Base-by-base conservation (phyloP, 2,888 invertebrate genomes). In the Megamerina dolium region DNA sequence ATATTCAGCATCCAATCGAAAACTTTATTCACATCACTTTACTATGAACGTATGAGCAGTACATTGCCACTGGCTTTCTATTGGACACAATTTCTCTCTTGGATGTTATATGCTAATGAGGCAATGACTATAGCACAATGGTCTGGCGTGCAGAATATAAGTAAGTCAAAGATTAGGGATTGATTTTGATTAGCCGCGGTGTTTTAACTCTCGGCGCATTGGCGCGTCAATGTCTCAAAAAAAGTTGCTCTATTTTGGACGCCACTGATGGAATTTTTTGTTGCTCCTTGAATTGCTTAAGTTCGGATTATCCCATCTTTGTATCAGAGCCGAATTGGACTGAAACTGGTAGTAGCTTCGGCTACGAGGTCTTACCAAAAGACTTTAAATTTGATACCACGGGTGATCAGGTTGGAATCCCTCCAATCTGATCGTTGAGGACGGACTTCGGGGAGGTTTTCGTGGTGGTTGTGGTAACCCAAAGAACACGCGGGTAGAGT, bases 81-180 rank as follows among this genome's bases (percentile, higher is more conserved):
- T 14, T 91, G 89, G 88, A 77, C 85, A 2, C 82, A 85, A 53
- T 82, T 87, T 59, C 60, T 89, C 5, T 90, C 89, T 0, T 91
- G 90, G 90, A 74, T 90, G 59, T 81, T 88, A 77, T 88, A 90
- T 68, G 85, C 87, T 10, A 88, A 87, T 55, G 90, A 90, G 74
- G 84, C 86, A 0, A 77, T 90, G 73, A 83, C 82, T 37, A 84
- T 88, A 51, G 70, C 86, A 12, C 90, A 90, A 60, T 90, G 89
- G 91, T 75, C 80, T 39, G 83, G 81, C 10, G 76, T 88, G 2
- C 74, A 77, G 42, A 70, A 70, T 49, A 70, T 70, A 27, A 67
- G 70, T 70, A 50, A 59, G 64, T 55, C 3, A 16, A 19, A 3
- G n/a, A 20, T 19, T 40, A n/a, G n/a, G 18, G 17, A 16, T 18